Evolutionary conservation across 2,797 vertebrate genomes (phyloP), one percentile per base, ranked within the genome.

Genomic region (Pagetopsis macropterus): DNA sequence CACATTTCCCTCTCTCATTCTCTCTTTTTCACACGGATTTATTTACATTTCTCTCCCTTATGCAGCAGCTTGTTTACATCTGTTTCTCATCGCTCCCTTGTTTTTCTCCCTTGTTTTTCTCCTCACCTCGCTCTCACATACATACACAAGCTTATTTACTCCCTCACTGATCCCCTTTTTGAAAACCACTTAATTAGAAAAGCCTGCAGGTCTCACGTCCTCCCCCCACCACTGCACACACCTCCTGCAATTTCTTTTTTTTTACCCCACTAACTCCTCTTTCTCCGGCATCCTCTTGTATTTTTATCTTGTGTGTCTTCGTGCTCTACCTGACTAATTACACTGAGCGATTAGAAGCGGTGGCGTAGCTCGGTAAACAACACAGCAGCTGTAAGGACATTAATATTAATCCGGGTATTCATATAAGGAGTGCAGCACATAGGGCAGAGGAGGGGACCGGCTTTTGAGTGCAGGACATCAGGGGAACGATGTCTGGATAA

Each of bases 101-200:
- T n/a, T 13, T 13, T 43, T 59, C 46, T 31, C 17, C 33, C 8
- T 37, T 27, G 59, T 51, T 51, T 52, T 46, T 13, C 16, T 27
- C 21, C 6, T 31, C 60, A 56, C 55, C 57, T 3, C 54, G 1
- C 49, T 67, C 51, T 33, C 57, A 62, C 43, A 67, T 44, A 67
- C 48, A 82, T 54, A 83, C 67, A 75, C 65, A 76, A 74, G 78
- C 67, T 81, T 87, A 88, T 88, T 88, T 84, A 81, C 86, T 82
- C 63, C 46, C 14, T 77, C 71, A 77, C 76, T 87, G 84, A 90
- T 85, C 81, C 68, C 78, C 65, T 88, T 88, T 27, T 87, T 82
- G 75, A 89, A 86, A 90, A 86, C 60, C 78, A 76, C 82, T 90
- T 90, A 85, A 93, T 91, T 90, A 87, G 61, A 89, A 88, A 90